Percentiles rank a stretch among this genome's conserved stretches.
Evolutionary conservation across 2,113 vertebrate species (phyloP).

Genomic region (Tetrao urogallus): DNA sequence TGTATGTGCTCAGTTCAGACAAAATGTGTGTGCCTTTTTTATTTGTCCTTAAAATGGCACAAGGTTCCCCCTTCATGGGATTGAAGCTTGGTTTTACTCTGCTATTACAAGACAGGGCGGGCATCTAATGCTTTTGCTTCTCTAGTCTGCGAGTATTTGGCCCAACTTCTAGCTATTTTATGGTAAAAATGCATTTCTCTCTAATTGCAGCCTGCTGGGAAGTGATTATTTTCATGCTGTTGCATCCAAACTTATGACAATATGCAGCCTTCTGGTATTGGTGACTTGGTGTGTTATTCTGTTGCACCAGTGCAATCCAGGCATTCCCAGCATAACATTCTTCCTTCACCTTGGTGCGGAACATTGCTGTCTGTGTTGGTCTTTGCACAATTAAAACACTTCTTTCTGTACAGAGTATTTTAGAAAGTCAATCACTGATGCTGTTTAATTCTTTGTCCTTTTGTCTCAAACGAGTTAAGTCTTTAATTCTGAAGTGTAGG

Average conservation of each 20-base stretch:
- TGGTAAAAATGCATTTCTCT: conserved; percentile 9
- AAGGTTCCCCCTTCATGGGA: neutral
- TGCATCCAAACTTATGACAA: neutral
- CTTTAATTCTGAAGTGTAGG: neutral
- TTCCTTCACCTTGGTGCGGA: neutral
- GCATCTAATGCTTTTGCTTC: neutral
- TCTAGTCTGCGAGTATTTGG: neutral
- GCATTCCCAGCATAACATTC: neutral
- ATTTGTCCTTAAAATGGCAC: neutral
- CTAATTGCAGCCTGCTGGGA: neutral
- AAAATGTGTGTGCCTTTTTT: neutral
- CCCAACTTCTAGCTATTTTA: neutral
- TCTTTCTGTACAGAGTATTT: neutral
- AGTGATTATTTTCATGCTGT: conserved; percentile 5
- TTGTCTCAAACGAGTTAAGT: neutral
- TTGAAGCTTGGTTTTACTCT: neutral
- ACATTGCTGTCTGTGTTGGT: neutral
- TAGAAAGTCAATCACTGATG: neutral
- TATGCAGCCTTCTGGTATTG: neutral
- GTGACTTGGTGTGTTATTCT: neutral
- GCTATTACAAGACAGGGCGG: accelerated
- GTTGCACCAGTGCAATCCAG: neutral
- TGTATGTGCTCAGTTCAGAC: neutral
- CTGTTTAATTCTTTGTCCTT: neutral
- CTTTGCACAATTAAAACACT: neutral